Base-by-base conservation (phyloP, 2,888 invertebrate genomes). In the Leptinotarsa haldemani region DNA sequence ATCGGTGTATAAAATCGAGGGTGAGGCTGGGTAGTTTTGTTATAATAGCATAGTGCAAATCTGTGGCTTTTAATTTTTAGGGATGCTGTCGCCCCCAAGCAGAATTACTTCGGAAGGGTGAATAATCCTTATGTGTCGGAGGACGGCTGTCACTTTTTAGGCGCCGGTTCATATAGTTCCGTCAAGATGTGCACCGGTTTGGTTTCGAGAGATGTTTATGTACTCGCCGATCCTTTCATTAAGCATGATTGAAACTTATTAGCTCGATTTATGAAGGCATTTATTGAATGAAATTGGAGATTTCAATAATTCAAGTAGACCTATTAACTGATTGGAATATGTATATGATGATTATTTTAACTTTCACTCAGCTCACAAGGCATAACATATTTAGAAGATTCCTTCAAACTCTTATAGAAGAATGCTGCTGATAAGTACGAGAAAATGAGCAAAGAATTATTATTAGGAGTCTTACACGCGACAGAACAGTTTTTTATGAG, bases 1-100 rank as follows among this genome's bases (percentile, higher is more conserved):
- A 80, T 80, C 80, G 80, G 79, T 80, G 74, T 69, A 74, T 69
- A 70, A 70, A 72, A 70, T 70, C 64, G 78, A 80, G 79, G 80
- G 81, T 79, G 67, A 22, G 48, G 81, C 77, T 78, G 81, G 79
- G 82, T 82, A 82, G 79, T 83, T 83, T 81, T 82, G 82, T 83
- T 83, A 83, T 83, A 83, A 83, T 82, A 82, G 85, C 84, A 83
- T 82, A 85, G 84, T 85, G 86, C 86, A 87, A 87, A 87, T 87
- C 87, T 87, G 86, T 82, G 87, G 86, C 86, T 87, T 86, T 87
- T 87, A 87, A 87, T 87, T 87, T 87, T 87, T 86, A 86, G 87
- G 87, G 86, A 86, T 84, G 86, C 85, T 84, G 85, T 61, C 86
- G 85, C 87, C 86, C 85, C 82, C 84, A 82, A 85, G 85, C 82